Conservation (phyloP, 2,888 invertebrate genomes). For the Drosophila anomelani region DNA sequence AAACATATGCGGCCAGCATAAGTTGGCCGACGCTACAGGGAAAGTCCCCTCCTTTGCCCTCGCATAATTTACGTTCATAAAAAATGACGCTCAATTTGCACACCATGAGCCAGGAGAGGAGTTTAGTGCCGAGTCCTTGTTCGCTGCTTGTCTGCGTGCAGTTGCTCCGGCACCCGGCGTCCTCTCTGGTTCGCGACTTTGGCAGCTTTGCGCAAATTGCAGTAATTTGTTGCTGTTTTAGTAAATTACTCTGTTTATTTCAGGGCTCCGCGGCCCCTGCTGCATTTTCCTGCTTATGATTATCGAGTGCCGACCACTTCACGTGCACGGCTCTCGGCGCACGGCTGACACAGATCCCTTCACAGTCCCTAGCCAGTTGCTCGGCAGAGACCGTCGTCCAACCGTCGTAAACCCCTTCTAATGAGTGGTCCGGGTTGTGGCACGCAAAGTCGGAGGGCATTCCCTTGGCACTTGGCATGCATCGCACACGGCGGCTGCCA, state of each 20-base stretch:
- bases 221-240: slow-evolving; percentile 81
- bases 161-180: slow-evolving; percentile 1
- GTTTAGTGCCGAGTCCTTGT: slow-evolving; percentile 27
- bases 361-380: slow-evolving; percentile 6
- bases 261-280: slow-evolving; percentile 38
- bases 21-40: slow-evolving; percentile 48
- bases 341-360: slow-evolving; percentile 48
- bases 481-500: slow-evolving; percentile 47
- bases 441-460: slow-evolving; percentile 52
- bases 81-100: slow-evolving; percentile 75
- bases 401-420: slow-evolving; percentile 21
- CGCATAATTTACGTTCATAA: slow-evolving; percentile 75
- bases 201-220: slow-evolving; percentile 78
- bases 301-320: slow-evolving; percentile 70
- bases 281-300: slow-evolving; percentile 68
- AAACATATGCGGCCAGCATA: slow-evolving; percentile 75
- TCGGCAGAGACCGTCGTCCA: slow-evolving; percentile 5
- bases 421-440: slow-evolving; percentile 41
- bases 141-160: slow-evolving; percentile 26
- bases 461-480: slow-evolving; percentile 57
- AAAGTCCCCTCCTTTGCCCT: slow-evolving; percentile 15
- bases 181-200: slow-evolving; percentile 62
- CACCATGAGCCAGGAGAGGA: slow-evolving; percentile 48
- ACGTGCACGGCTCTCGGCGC: slow-evolving; percentile 36
- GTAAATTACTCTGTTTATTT: slow-evolving; percentile 81